Percentiles rank a stretch among this genome's conserved stretches.
Evolutionary conservation across 2,797 vertebrate genomes (phyloP).

Genomic region (Adrianichthys oophorus): DNA sequence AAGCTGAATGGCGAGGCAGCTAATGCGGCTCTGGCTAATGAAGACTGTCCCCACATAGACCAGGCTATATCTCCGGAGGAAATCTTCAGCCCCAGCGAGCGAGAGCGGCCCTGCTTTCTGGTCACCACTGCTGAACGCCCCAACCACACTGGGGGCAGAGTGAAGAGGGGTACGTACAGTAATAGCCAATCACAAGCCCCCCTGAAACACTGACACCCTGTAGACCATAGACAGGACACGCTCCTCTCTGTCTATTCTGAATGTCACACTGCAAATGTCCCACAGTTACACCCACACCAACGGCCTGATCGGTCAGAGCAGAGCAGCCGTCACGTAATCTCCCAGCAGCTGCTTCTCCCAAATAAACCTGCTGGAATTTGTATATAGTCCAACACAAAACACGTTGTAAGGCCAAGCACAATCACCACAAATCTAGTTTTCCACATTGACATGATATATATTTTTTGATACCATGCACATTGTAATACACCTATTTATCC

Average conservation of each 20-base stretch:
- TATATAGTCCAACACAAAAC: slow-evolving; percentile 50
- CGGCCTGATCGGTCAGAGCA: slow-evolving; percentile 40
- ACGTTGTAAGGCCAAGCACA: slow-evolving; percentile 68
- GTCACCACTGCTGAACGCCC: slow-evolving; percentile 96
- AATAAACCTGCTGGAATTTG: slow-evolving; percentile 46
- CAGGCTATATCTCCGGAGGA: slow-evolving; percentile 99
- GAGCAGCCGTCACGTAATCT: slow-evolving; percentile 28
- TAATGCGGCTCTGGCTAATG: slow-evolving; percentile 97
- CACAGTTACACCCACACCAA: slow-evolving; percentile 2
- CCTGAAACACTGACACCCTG: slow-evolving; percentile 68
- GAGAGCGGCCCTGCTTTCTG: slow-evolving; percentile 98
- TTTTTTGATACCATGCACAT: slow-evolving; percentile 76
- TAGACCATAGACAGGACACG: slow-evolving; percentile 58
- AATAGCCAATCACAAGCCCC: slow-evolving; percentile 80
- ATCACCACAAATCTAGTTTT: slow-evolving; percentile 60
- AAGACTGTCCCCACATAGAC: slow-evolving; percentile 99
- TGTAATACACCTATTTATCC: slow-evolving; percentile 69
- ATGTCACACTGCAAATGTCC: slow-evolving; percentile 43
- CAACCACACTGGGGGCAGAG: slow-evolving; percentile 96
- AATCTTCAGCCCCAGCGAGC: slow-evolving; percentile 96
- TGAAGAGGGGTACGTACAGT: slow-evolving; percentile 99
- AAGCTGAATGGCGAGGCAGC: slow-evolving; percentile 98
- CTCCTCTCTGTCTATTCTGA: slow-evolving; percentile 40
- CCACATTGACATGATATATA: slow-evolving; percentile 72
- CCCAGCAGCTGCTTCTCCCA: slow-evolving; percentile 54